phyloP scores from a whole-genome alignment of 1,140 invertebrate species.

The Whitmania pigra region DNA sequence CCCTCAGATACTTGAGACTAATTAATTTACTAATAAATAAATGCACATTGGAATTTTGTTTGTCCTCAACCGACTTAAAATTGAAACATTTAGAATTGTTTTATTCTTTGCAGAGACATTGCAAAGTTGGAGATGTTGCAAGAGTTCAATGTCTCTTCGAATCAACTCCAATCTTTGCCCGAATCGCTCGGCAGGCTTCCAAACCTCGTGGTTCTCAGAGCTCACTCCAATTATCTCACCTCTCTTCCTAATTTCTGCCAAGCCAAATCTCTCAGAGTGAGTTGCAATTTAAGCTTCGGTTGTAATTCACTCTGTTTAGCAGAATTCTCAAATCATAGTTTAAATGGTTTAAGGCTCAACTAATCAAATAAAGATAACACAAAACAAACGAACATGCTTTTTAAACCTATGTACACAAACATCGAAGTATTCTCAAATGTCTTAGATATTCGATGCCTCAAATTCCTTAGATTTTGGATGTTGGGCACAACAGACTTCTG shows the following conservation, averaged over 20 bases:
- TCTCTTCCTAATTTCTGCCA: conserved; percentile 38
- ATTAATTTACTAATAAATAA: not conserved
- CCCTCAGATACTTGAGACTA: not conserved
- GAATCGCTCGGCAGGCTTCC: conserved; percentile 31
- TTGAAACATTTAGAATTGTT: not conserved
- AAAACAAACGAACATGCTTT: no score
- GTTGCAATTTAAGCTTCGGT: not conserved
- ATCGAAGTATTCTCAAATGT: no score
- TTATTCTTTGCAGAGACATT: conserved; percentile 32
- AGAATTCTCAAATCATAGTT: no score
- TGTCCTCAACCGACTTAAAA: not conserved
- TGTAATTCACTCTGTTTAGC: no score
- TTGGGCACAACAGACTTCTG: conserved; percentile 38
- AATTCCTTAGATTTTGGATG: conserved; percentile 36
- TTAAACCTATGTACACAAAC: no score
- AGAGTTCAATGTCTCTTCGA: conserved; percentile 40
- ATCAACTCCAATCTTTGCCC: conserved; percentile 36
- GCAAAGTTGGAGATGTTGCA: conserved; percentile 34
- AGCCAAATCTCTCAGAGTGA: conserved; percentile 36
- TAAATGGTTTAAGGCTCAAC: no score
- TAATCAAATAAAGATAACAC: no score
- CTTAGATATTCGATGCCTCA: not conserved
- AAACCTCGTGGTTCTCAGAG: conserved; percentile 35
- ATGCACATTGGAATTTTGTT: not conserved
- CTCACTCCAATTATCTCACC: conserved; percentile 38